These are phyloP conservation scores for Nowickia ferox DNA, from an alignment of 2,888 invertebrate species.

Conservation along the genomic window DNA sequence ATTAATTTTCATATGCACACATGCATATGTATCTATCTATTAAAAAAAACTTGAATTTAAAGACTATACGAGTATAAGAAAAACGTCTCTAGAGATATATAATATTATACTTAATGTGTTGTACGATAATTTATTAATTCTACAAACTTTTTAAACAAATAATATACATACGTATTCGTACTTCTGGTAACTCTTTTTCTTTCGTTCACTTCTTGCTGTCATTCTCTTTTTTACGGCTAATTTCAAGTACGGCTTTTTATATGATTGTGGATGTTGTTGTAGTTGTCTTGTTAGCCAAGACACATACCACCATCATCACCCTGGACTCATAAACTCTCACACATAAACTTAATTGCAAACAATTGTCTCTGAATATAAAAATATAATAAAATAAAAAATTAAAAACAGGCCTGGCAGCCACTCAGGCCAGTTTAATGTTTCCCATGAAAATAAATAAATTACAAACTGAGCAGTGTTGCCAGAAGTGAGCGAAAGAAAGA, in stretches of 20 bases:
- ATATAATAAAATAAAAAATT: not conserved
- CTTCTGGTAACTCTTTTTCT: conserved; percentile 45
- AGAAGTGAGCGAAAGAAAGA: no score
- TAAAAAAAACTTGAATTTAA: no score
- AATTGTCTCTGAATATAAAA: not conserved
- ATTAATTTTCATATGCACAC: no score
- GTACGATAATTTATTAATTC: no score
- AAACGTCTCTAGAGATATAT: no score
- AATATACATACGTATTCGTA: no score
- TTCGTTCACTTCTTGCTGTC: conserved; percentile 41
- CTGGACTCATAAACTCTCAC: conserved; percentile 20
- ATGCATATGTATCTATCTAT: no score
- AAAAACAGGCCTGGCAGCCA: conserved; percentile 40
- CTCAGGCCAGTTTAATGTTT: conserved; percentile 54
- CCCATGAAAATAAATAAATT: conserved; percentile 44
- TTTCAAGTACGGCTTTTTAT: conserved; percentile 60
- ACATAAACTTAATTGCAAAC: conserved; percentile 1
- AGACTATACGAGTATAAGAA: no score
- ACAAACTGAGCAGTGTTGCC: not conserved
- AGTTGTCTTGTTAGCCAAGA: conserved; percentile 52
- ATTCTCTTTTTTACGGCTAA: conserved; percentile 53
- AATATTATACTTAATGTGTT: no score
- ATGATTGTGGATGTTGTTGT: conserved; percentile 14
- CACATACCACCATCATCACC: conserved; percentile 62
- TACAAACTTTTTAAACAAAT: not conserved